Percentiles rank a stretch among this genome's conserved stretches.
These are phyloP conservation scores for Pycnonotus jocosus DNA, from an alignment of 2,113 vertebrate genomes.

Conservation along the genomic window DNA sequence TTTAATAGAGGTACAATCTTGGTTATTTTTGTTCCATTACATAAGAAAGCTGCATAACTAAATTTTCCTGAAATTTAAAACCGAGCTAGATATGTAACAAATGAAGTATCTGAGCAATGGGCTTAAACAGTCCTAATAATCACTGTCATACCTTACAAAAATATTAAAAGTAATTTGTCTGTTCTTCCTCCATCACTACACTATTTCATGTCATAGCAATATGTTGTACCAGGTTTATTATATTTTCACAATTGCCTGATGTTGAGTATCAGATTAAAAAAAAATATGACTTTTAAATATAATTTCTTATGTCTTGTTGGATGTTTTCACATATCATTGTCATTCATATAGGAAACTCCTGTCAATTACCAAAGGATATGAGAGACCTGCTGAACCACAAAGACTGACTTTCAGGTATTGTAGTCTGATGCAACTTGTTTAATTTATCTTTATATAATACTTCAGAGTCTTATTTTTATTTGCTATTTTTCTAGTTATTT, in stretches of 20 bases:
- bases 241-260: background rate
- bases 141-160: background rate
- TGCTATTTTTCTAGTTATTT: background rate
- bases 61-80: background rate
- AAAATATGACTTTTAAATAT: background rate
- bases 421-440: background rate
- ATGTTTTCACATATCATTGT: background rate
- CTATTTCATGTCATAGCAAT: background rate
- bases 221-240: rapidly evolving
- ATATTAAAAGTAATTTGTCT: background rate
- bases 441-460: background rate
- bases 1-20: background rate
- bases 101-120: background rate
- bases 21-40: background rate
- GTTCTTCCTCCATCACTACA: background rate
- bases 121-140: background rate
- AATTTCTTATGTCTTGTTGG: background rate
- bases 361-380: background rate
- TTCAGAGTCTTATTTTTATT: background rate
- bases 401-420: background rate
- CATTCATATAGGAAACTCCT: background rate
- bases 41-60: background rate
- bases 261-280: background rate
- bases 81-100: background rate
- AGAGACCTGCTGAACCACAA: background rate